phyloP scores from a whole-genome alignment of 2,113 vertebrate genomes.

The Syrmaticus mikado region DNA sequence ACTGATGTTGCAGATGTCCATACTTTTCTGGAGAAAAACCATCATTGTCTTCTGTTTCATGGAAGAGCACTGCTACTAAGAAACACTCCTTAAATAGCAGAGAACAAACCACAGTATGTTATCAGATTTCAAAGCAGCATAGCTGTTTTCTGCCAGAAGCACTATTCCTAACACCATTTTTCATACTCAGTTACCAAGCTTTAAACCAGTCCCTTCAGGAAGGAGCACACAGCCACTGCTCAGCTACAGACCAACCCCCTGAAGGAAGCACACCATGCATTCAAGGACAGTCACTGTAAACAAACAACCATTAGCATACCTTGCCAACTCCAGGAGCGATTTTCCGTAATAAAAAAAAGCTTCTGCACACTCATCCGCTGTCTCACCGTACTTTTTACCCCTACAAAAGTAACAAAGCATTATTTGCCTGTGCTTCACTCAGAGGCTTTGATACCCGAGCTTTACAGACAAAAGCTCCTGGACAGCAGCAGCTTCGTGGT shows the following conservation, averaged over 20 bases:
- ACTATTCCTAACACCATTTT: no score
- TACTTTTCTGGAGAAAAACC: not conserved
- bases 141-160: not conserved
- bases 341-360: slow-evolving; percentile 97
- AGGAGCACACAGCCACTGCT: not conserved
- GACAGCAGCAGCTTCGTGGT: not conserved
- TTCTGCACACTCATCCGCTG: slow-evolving; percentile 95
- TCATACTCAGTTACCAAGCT: not conserved
- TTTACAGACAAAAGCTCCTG: not conserved
- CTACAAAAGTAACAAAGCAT: slow-evolving; percentile 70
- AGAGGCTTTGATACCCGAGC: not conserved
- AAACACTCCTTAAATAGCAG: not conserved
- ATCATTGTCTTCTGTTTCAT: not conserved
- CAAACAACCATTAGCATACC: slow-evolving; percentile 71
- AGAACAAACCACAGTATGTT: not conserved
- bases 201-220: not conserved
- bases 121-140: not conserved
- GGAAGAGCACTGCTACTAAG: not conserved
- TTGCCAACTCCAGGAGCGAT: slow-evolving; percentile 93
- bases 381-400: slow-evolving; percentile 93
- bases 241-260: not conserved
- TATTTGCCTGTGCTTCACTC: not conserved
- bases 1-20: not conserved
- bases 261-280: no score
- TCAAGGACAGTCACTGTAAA: not conserved